Evolutionary conservation across 1,140 invertebrate genomes (phyloP), one percentile per base, ranked within the genome.

Genomic region (Pantala flavescens): DNA sequence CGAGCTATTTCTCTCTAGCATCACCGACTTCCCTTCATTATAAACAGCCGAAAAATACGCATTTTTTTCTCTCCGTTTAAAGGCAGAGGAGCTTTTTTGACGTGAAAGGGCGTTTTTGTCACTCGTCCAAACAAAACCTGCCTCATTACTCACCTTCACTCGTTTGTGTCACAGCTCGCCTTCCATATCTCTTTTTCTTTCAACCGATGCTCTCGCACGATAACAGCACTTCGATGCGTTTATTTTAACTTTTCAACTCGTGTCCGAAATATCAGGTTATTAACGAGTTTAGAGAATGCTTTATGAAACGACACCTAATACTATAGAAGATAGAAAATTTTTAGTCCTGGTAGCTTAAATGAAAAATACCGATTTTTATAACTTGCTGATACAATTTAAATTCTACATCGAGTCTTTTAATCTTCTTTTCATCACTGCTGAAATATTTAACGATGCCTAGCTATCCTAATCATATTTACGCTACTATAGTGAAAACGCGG

Each of bases 131-230:
- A 63, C 49, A 63, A 63, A 63, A 63, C 49, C 49, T 63, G 2
- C 14, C 49, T 63, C 49, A 63, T 63, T 63, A 63, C 49, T 63
- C 49, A 63, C 49, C 49, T 63, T 63, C 49, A 1, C 49, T 63
- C 49, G 49, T 63, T 63, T 63, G 49, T 63, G 49, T 63, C 49
- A 63, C 49, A 12, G n/a, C 49, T 63, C 49, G 49, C n/a, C 49
- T 36, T 36, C 28, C 28, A 36, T 36, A 63, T 63, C 49, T 63
- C 49, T 63, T 63, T 63, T 14, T 63, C 49, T 63, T 63, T 63
- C 49, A 63, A 63, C 49, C n/a, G 49, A 63, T 63, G 49, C 49
- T 63, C 49, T 7, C n/a, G 14, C 49, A 63, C 3, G 49, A 63
- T 63, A 21, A 63, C 49, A 63, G 16, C 49, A 5, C n/a, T 63